Percentiles rank a stretch among this genome's conserved stretches.
Conservation (phyloP, 2,888 invertebrate species). For the Polymixis flavicincta region DNA sequence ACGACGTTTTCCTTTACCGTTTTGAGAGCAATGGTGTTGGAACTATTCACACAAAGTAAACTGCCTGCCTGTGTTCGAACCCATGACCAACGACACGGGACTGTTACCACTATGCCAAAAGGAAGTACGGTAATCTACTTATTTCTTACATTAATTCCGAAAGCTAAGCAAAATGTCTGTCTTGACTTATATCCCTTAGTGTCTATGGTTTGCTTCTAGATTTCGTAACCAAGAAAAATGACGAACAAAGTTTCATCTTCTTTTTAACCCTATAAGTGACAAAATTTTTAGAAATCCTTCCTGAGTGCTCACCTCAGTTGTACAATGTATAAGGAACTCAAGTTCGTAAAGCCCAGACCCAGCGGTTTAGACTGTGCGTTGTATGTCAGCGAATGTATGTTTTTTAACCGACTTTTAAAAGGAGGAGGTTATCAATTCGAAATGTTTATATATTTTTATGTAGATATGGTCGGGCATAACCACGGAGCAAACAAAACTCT, state of each 20-base stretch:
- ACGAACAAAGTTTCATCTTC: neutral
- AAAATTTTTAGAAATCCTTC: neutral
- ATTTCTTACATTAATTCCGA: neutral
- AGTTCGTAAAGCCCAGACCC: neutral
- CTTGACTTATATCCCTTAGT: neutral
- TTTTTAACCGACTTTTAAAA: too few species aligned
- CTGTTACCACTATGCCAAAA: too few species aligned
- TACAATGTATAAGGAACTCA: neutral
- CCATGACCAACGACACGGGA: too few species aligned
- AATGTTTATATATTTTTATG: too few species aligned
- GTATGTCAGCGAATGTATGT: neutral
- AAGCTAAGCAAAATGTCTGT: neutral
- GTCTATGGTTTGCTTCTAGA: neutral
- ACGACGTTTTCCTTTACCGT: too few species aligned
- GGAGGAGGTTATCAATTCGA: too few species aligned
- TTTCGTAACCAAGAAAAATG: neutral
- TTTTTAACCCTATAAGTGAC: too few species aligned
- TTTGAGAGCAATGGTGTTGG: too few species aligned
- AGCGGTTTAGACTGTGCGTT: neutral
- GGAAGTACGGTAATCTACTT: neutral
- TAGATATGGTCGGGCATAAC: too few species aligned
- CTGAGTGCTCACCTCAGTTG: neutral
- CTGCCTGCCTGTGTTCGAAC: too few species aligned
- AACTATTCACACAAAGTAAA: too few species aligned
- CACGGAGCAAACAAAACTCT: too few species aligned